Conservation (phyloP, 2,888 invertebrate species). For the Zele albiditarsus region DNA sequence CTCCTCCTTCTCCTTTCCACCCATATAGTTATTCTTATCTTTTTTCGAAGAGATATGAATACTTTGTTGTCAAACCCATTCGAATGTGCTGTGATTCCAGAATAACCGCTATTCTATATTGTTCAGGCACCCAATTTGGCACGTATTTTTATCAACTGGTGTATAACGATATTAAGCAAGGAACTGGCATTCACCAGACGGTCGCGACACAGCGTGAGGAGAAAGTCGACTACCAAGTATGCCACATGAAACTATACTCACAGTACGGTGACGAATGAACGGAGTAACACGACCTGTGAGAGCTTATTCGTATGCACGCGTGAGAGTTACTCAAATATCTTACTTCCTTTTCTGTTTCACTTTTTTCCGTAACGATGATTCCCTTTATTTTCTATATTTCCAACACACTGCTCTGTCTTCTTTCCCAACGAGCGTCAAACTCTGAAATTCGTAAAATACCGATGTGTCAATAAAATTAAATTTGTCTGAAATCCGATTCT, state of each 20-base stretch:
- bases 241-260: conserved; percentile 49
- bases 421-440: too few species aligned
- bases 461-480: neutral
- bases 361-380: neutral
- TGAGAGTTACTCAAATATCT: conserved; percentile 13
- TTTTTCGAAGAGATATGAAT: too few species aligned
- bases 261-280: conserved; percentile 48
- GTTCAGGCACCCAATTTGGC: neutral
- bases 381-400: neutral
- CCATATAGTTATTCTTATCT: too few species aligned
- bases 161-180: neutral
- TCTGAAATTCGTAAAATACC: too few species aligned
- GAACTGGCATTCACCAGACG: conserved; percentile 29
- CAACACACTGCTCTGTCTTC: too few species aligned
- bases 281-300: conserved; percentile 40
- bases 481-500: neutral
- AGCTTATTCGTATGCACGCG: conserved; percentile 22
- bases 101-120: neutral
- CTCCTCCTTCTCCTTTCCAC: too few species aligned
- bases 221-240: conserved; percentile 64
- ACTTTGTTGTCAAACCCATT: neutral
- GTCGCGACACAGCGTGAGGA: conserved; percentile 53
- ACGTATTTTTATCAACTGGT: neutral
- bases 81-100: neutral
- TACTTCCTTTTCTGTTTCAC: neutral